A percentile compares a stretch with the other conserved stretches of the same genome.
phyloP scores from a whole-genome alignment of 2,797 vertebrate species.

The Amazona ochrocephala region DNA sequence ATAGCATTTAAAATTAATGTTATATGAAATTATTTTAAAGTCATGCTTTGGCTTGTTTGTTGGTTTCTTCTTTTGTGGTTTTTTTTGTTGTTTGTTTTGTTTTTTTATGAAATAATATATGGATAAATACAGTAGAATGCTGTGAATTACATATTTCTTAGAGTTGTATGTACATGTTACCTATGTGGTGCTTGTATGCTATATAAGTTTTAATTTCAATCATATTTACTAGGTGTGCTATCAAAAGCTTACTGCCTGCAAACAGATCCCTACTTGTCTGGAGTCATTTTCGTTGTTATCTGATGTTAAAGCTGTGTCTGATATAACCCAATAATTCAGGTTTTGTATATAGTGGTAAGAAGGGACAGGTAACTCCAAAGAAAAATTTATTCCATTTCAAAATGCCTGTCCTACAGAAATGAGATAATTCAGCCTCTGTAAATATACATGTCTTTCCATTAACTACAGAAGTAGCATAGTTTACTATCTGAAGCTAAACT shows the following conservation, averaged over 20 bases:
- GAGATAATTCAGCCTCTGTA: neutral
- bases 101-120: neutral
- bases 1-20: neutral
- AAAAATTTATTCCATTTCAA: neutral
- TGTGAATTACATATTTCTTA: neutral
- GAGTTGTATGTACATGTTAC: neutral
- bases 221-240: neutral
- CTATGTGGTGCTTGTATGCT: neutral
- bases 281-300: neutral
- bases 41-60: neutral
- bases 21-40: neutral
- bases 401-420: neutral
- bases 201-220: neutral
- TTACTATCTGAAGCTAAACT: neutral
- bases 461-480: neutral
- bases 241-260: neutral
- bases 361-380: neutral
- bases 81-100: too few relatives aligned
- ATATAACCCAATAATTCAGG: neutral
- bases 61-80: too few relatives aligned
- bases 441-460: neutral
- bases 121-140: neutral
- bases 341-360: neutral
- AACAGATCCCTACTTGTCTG: neutral
- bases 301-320: neutral